These are phyloP conservation scores for Nasonia giraulti DNA, from an alignment of 1,140 invertebrate genomes.

Conservation along the genomic window DNA sequence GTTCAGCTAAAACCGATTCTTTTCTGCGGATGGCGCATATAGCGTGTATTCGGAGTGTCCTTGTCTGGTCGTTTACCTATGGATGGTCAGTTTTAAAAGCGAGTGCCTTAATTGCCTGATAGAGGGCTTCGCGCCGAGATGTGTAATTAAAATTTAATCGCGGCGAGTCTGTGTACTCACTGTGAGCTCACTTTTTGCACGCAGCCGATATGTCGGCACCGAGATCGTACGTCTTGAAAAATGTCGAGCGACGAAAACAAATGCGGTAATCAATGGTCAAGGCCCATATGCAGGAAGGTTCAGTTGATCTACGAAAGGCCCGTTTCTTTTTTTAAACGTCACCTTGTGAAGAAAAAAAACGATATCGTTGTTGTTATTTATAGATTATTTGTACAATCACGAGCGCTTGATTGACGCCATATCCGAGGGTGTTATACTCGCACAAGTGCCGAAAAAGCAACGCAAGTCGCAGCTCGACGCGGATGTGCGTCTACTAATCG, in stretches of 20 bases:
- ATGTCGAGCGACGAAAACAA: conserved; percentile 2
- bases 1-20: not conserved
- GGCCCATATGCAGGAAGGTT: not conserved
- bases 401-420: no score
- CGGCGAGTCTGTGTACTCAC: no score
- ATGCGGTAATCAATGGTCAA: not conserved
- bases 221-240: not conserved
- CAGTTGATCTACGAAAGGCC: no score
- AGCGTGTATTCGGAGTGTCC: not conserved
- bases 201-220: no score
- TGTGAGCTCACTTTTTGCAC: not conserved
- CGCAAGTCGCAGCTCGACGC: not conserved
- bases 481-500: conserved; percentile 16
- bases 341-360: no score
- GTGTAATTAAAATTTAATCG: conserved; percentile 32
- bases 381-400: no score
- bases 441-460: not conserved
- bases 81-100: not conserved
- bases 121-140: not conserved
- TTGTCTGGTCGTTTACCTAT: not conserved
- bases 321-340: no score
- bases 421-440: not conserved
- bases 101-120: not conserved
- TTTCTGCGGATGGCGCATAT: not conserved
- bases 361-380: no score